phyloP scores from a whole-genome alignment of 2,797 vertebrate genomes.

The Allobates femoralis region DNA sequence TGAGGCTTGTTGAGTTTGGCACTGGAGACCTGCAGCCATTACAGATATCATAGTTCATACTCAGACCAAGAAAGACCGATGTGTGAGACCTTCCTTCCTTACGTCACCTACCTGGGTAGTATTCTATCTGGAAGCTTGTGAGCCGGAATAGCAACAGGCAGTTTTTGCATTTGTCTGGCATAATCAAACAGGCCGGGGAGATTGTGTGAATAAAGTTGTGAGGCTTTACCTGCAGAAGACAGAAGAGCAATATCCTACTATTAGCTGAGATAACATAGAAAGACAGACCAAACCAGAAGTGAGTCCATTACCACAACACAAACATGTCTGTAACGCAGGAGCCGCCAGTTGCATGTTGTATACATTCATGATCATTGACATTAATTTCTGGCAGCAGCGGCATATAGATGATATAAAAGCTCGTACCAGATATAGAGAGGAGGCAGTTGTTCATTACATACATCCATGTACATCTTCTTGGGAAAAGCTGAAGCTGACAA shows the following conservation, averaged over 20 bases:
- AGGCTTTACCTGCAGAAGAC: conserved; percentile 90
- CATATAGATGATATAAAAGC: not conserved
- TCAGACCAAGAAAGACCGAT: too few relatives aligned
- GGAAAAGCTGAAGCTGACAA: conserved; percentile 84
- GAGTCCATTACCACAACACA: not conserved
- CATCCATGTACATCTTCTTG: conserved; percentile 94
- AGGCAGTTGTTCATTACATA: conserved; percentile 99
- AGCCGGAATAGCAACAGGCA: conserved; percentile 95
- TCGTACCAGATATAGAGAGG: conserved; percentile 95
- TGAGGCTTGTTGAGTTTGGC: too few relatives aligned
- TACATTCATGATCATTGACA: not conserved
- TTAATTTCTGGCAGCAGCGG: too few relatives aligned
- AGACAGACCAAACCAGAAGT: not conserved
- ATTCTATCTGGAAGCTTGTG: conserved; percentile 97
- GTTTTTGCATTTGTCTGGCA: conserved; percentile 93
- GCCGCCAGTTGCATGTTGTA: not conserved
- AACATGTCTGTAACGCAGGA: too few relatives aligned
- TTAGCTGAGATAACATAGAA: not conserved
- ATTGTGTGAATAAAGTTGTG: conserved; percentile 96
- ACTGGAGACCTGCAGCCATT: too few relatives aligned
- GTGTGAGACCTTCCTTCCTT: too few relatives aligned
- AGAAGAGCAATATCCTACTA: not conserved
- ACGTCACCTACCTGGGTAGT: conserved; percentile 82
- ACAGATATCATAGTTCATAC: too few relatives aligned
- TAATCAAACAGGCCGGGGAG: conserved; percentile 94